phyloP scores from a whole-genome alignment of 1,140 invertebrate genomes.

The Delia radicum region DNA sequence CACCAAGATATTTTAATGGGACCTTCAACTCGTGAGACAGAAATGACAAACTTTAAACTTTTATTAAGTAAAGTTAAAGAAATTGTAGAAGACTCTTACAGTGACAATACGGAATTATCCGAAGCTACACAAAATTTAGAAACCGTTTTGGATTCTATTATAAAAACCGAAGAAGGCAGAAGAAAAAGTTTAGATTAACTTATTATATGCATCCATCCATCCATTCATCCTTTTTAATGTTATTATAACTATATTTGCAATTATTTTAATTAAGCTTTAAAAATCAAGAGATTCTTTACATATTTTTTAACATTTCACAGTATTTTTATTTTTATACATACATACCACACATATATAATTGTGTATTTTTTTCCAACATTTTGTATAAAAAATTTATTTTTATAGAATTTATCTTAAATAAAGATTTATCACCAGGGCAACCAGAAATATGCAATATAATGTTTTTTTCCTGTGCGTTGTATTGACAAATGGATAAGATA shows the following conservation, averaged over 20 bases:
- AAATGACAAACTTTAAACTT: constrained; percentile 50
- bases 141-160: constrained; percentile 50
- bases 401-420: no score
- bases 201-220: background rate
- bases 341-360: no score
- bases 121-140: constrained; percentile 52
- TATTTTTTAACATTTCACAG: background rate
- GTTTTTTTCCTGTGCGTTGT: no score
- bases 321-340: background rate
- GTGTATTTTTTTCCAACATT: no score
- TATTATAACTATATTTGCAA: background rate
- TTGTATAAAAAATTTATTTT: no score
- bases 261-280: background rate
- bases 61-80: constrained; percentile 51
- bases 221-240: no score
- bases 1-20: background rate
- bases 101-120: constrained; percentile 51
- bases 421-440: no score
- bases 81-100: constrained; percentile 53
- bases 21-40: constrained; percentile 37
- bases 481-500: no score
- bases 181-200: constrained; percentile 7
- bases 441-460: no score
- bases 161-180: constrained; percentile 45
- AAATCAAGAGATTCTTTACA: background rate